Evolutionary conservation across 2,888 invertebrate species (phyloP).

Genomic region (Aphodius granarius): DNA sequence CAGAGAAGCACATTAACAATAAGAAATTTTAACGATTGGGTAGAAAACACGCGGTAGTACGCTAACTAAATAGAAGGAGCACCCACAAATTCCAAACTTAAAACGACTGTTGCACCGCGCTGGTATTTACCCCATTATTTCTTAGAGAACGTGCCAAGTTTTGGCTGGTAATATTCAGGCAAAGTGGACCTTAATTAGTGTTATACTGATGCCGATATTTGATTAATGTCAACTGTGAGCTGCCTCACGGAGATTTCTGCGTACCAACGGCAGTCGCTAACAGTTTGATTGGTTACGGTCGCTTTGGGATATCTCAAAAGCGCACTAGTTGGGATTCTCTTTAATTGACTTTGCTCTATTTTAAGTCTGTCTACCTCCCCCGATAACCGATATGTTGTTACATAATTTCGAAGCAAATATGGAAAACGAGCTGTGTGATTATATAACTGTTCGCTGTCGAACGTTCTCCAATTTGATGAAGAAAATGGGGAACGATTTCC

Average conservation of each 20-base stretch:
- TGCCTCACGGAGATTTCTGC: neutral
- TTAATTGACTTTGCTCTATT: slow-evolving; percentile 32
- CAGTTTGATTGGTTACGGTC: slow-evolving; percentile 32
- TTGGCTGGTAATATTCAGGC: neutral
- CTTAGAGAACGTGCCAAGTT: neutral
- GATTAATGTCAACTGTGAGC: neutral
- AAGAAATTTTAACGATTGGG: neutral
- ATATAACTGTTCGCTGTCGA: neutral
- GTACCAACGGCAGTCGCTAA: neutral
- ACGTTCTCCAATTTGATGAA: neutral
- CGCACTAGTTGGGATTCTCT: slow-evolving; percentile 33
- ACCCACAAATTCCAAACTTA: neutral
- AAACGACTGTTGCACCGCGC: neutral
- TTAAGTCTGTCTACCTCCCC: neutral
- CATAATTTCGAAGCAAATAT: neutral
- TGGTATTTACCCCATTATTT: neutral
- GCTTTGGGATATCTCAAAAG: slow-evolving; percentile 27
- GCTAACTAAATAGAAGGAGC: neutral
- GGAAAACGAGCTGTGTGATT: neutral
- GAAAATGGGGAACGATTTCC: neutral
- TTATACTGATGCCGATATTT: neutral
- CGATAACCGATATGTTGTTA: neutral
- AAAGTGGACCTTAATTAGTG: neutral
- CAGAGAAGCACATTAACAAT: neutral
- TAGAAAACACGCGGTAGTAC: too few species aligned